These are phyloP conservation scores for Nomada goodeniana DNA, from an alignment of 2,888 invertebrate genomes.

Conservation along the genomic window DNA sequence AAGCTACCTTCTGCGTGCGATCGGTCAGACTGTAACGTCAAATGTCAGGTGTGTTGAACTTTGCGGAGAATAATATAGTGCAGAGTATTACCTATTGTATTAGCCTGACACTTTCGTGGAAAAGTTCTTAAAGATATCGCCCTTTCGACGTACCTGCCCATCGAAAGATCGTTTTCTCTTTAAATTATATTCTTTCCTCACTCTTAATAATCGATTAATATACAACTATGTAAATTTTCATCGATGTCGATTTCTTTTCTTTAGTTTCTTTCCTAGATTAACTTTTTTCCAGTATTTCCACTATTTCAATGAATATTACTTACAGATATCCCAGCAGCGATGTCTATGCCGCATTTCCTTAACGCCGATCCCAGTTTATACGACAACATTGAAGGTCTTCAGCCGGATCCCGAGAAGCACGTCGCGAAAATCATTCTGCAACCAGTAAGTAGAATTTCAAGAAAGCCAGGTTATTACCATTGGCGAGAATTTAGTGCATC, in stretches of 20 bases:
- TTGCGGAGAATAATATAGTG: conserved; percentile 29
- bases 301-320: conserved; percentile 7
- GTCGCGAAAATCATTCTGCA: conserved; percentile 77
- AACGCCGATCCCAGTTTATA: conserved; percentile 81
- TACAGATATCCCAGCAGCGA: conserved; percentile 83
- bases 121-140: not conserved
- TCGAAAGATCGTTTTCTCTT: no score
- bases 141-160: no score
- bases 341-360: conserved; percentile 84
- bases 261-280: no score
- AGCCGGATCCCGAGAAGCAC: conserved; percentile 81
- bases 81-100: not conserved
- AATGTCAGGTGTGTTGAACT: conserved; percentile 73
- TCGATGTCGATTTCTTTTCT: no score
- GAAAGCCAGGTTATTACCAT: not conserved
- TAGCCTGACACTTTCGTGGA: conserved; percentile 9
- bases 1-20: conserved; percentile 1
- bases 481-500: not conserved
- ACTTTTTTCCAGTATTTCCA: no score
- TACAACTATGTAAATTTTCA: not conserved
- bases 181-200: no score
- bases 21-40: conserved; percentile 36
- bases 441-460: conserved; percentile 76
- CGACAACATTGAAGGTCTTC: conserved; percentile 80
- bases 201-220: not conserved